These are phyloP conservation scores for Grammomys surdaster DNA, from an alignment of 2,113 vertebrate genomes.

Conservation along the genomic window DNA sequence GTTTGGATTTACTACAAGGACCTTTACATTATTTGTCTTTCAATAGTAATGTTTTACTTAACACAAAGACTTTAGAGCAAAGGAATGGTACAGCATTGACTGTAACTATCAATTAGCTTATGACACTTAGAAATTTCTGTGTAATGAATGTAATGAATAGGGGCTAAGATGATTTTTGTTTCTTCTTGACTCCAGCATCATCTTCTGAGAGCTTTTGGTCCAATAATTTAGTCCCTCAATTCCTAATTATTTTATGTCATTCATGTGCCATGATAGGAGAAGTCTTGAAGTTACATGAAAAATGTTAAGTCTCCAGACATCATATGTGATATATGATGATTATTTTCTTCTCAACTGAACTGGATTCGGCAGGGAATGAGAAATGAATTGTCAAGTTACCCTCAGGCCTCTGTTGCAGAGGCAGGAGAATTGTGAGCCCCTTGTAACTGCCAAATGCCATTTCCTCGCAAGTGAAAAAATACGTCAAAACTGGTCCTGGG, in stretches of 20 bases:
- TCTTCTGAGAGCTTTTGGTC: not conserved
- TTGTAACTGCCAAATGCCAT: constrained; percentile 41
- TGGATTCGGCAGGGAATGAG: constrained; percentile 44
- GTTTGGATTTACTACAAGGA: not conserved
- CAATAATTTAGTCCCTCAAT: constrained; percentile 23
- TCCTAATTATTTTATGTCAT: constrained; percentile 38
- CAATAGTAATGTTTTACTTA: constrained; percentile 9
- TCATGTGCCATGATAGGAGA: constrained; percentile 38
- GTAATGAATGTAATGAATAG: not conserved
- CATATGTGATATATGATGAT: constrained; percentile 70
- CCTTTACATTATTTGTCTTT: not conserved
- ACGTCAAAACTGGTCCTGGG: constrained; percentile 33
- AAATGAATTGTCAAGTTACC: constrained; percentile 64
- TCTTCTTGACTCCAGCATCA: too few relatives aligned
- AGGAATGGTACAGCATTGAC: not conserved
- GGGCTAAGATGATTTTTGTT: not conserved
- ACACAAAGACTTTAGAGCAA: not conserved
- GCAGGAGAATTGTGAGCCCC: not conserved
- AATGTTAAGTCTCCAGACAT: constrained; percentile 72
- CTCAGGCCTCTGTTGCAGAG: constrained; percentile 45
- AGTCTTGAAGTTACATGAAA: constrained; percentile 49
- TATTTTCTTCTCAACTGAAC: constrained; percentile 61
- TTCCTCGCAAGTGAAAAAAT: constrained; percentile 48
- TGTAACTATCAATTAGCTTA: constrained; percentile 8
- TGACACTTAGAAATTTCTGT: not conserved